Evolutionary conservation across 2,888 invertebrate genomes (phyloP), one percentile per base, ranked within the genome.

Genomic region (Xestia sexstrigata): DNA sequence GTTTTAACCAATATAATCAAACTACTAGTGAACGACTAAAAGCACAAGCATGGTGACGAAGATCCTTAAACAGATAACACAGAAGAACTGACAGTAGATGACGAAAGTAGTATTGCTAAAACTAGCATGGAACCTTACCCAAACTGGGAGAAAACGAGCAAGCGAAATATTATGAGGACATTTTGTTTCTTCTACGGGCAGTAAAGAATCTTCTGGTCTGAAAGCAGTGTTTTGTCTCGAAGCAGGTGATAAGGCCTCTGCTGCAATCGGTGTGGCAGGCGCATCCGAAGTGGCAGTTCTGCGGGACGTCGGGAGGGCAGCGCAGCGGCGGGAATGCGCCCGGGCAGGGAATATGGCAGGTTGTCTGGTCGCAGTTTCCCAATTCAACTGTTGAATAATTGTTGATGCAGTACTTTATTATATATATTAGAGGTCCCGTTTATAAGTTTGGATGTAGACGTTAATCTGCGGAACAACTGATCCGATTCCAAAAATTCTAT

Each of bases 241-340:
- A 94, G 79, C 94, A 94, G 13, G 80, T 77, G 15, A 89, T 42
- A 6, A 67, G 39, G 0, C 58, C 66, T 0, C 30, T 65, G 0
- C 83, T 71, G 75, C 93, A 94, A 77, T 90, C 88, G 0, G 74
- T 73, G 82, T 89, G 83, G 82, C 94, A 94, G 3, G 89, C 90
- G 69, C 94, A 94, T 0, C 90, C 90, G 0, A 89, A 83, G 5
- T 79, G 75, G 76, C 93, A 93, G 65, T 8, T 0, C 1, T 70
- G 60, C 0, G 92, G 91, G 8, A 90, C 55, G 15, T 81, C 79
- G 5, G 30, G 47, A 0, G 94, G 94, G 68, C 94, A 94, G 17
- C 73, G 80, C 0, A 81, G 81, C 0, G 93, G 93, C 0, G 93
- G 90, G 0, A 84, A 87, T 0, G 91, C 89, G 0, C 89, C 90